phyloP scores from a whole-genome alignment of 1,140 invertebrate genomes.

The Homarus americanus region DNA sequence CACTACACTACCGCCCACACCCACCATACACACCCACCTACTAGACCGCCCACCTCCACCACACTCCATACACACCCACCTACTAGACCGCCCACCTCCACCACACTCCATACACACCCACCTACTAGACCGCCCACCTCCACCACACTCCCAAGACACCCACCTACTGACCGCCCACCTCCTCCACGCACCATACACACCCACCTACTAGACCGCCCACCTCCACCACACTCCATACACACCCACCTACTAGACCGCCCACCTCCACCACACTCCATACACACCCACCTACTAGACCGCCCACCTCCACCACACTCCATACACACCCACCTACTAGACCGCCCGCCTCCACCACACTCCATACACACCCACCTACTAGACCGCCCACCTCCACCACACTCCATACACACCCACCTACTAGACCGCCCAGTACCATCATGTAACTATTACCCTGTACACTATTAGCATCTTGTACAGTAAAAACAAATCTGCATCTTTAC shows the following conservation, averaged over 20 bases:
- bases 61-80: not conserved
- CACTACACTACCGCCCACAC: not conserved
- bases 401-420: not conserved
- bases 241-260: not conserved
- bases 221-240: too few relatives aligned
- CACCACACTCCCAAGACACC: not conserved
- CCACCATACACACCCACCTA: not conserved
- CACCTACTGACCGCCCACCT: not conserved
- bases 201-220: too few relatives aligned
- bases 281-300: not conserved
- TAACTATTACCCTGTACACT: not conserved
- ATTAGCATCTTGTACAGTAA: not conserved
- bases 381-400: not conserved
- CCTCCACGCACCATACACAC: not conserved
- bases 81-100: not conserved
- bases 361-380: not conserved
- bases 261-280: not conserved
- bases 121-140: not conserved
- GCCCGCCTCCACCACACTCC: not conserved
- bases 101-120: not conserved
- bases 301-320: not conserved
- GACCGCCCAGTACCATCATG: not conserved
- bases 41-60: not conserved
- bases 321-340: not conserved
- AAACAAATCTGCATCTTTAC: too few relatives aligned